Conservation (phyloP, 2,888 invertebrate species). For the Xestia rhomboidea region DNA sequence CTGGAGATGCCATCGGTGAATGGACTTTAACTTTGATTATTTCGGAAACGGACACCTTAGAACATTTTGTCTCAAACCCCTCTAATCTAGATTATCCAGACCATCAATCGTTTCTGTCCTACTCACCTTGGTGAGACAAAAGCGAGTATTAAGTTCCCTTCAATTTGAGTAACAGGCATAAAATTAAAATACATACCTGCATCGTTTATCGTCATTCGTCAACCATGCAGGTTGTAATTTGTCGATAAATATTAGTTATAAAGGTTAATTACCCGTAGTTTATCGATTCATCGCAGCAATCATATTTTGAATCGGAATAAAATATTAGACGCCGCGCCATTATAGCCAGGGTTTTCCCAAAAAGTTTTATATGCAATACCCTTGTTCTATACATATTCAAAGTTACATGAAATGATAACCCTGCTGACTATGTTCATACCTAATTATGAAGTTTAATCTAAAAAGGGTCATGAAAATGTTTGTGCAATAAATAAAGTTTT, state of each 20-base stretch:
- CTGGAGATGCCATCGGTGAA: no score
- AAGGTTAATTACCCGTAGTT: not conserved
- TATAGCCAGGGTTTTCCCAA: not conserved
- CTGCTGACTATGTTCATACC: slow-evolving; percentile 15
- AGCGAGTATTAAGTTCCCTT: not conserved
- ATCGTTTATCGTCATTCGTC: no score
- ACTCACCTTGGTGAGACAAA: not conserved
- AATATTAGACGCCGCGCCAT: not conserved
- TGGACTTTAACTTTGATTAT: no score
- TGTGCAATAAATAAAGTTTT: not conserved
- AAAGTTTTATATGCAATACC: slow-evolving; percentile 16
- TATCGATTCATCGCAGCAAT: not conserved
- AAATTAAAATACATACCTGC: not conserved
- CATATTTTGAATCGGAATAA: slow-evolving; percentile 14
- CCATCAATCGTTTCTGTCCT: no score
- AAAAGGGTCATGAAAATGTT: slow-evolving; percentile 10
- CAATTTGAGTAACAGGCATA: not conserved
- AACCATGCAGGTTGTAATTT: no score
- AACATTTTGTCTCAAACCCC: no score
- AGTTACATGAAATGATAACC: slow-evolving; percentile 32
- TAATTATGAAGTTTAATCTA: slow-evolving; percentile 12
- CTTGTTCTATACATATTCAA: slow-evolving; percentile 40
- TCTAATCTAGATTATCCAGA: no score
- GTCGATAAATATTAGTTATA: not conserved
- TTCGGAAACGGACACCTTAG: no score